Percentiles rank a stretch among this genome's conserved stretches.
Conservation (phyloP, 2,888 invertebrate genomes). For the Agrochola macilenta region DNA sequence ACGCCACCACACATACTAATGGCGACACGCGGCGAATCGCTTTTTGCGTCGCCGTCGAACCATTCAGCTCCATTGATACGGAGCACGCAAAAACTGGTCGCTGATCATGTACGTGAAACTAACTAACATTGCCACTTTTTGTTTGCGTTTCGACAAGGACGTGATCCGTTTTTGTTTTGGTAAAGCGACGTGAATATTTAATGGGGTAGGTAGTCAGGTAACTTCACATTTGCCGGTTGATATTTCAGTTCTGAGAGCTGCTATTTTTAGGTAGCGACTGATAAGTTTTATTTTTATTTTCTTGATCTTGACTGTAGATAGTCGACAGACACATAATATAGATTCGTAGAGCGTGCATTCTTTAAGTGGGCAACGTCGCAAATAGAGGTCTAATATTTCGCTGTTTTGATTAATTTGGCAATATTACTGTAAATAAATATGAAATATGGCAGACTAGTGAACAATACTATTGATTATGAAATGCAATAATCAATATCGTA, state of each 20-base stretch:
- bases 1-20: constrained; percentile 88
- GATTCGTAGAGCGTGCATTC: neutral
- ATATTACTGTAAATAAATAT: too few species aligned
- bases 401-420: too few species aligned
- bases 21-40: constrained; percentile 86
- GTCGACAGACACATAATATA: constrained; percentile 1
- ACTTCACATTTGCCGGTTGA: constrained; percentile 22
- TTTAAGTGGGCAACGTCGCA: too few species aligned
- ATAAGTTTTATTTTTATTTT: constrained; percentile 20
- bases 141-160: constrained; percentile 79
- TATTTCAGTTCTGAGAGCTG: constrained; percentile 39
- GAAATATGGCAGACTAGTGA: too few species aligned
- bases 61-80: constrained; percentile 89
- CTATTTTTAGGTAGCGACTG: constrained; percentile 41
- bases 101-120: constrained; percentile 78
- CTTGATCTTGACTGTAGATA: constrained; percentile 17
- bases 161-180: constrained; percentile 82
- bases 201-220: constrained; percentile 69
- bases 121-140: constrained; percentile 83
- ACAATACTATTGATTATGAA: too few species aligned
- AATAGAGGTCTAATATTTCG: too few species aligned
- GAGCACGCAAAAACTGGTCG: constrained; percentile 80
- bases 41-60: constrained; percentile 80
- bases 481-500: too few species aligned
- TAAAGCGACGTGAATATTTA: constrained; percentile 80